Evolutionary conservation across 92 coral and sea anemone genomes (phyloP), one percentile per base, ranked within the genome.

Genomic region (Desmophyllum pertusum): DNA sequence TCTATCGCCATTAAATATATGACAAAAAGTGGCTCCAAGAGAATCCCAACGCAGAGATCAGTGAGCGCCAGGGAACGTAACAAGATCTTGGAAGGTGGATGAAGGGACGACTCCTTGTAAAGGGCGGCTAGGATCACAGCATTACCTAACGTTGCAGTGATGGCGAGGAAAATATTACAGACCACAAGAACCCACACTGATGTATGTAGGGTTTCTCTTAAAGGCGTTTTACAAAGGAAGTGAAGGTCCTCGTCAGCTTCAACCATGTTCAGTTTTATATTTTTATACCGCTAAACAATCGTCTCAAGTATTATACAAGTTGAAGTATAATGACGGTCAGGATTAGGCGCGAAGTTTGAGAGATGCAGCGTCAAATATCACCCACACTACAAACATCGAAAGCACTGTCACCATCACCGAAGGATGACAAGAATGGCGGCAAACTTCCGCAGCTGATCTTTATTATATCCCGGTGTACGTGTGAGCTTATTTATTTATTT

Each of bases 21-120:
- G 9, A 50, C 61, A 29, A 27, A 17, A 29, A 74, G 25, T 13
- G 63, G 78, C 38, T 27, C 59, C n/a, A 46, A 5, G 27, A 43
- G n/a, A 31, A 33, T n/a, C 31, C 78, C 78, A 14, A 74, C 78
- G 38, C 39, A 74, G 38, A 74, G 10, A 46, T 74, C 41, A 5
- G 63, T 74, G 38, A 48, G 19, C 0, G 57, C 57, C 37, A 46
- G 78, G 8, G 40, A 74, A 30, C 78, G 41, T 14, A 45, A 73
- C 11, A 73, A 33, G 17, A 72, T 40, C 76, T 72, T 72, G 6
- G 76, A 72, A 21, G 76, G 76, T 72, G 53, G 76, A 72, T 72
- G 76, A 43, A 72, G 76, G 52, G 38, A 72, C 6, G 76, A 41
- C 19, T 10, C 76, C 35, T 72, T 72, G 51, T 6, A 43, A 43